Conservation (phyloP, 1,140 invertebrate species). For the Holcopasites calliopsidis region DNA sequence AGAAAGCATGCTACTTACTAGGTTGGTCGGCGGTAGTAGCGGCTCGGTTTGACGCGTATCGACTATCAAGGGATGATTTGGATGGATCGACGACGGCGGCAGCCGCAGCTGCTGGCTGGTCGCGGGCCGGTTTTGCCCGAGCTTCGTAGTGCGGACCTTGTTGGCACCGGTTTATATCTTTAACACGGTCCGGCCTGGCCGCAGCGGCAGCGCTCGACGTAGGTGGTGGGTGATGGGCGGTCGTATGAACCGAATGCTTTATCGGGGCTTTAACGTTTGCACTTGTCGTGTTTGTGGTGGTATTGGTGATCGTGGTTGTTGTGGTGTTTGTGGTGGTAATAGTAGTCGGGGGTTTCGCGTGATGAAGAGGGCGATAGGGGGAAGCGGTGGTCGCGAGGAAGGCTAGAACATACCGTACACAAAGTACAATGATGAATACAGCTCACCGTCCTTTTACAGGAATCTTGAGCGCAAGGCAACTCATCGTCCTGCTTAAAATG, state of each 20-base stretch:
- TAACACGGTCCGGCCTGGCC: slow-evolving; percentile 74
- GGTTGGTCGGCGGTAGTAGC: slow-evolving; percentile 74
- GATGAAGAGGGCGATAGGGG: slow-evolving; percentile 79
- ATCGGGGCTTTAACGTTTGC: slow-evolving; percentile 57
- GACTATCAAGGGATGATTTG: slow-evolving; percentile 77
- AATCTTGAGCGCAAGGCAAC: background rate
- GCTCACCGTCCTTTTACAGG: background rate
- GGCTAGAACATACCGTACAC: slow-evolving; percentile 78
- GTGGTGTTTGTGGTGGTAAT: slow-evolving; percentile 58
- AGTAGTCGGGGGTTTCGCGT: slow-evolving; percentile 73
- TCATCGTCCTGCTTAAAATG: slow-evolving; percentile 19
- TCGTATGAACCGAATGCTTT: slow-evolving; percentile 70
- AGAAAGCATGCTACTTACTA: slow-evolving; percentile 79
- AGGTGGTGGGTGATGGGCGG: slow-evolving; percentile 74
- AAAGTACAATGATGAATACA: slow-evolving; percentile 67
- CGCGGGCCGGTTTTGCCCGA: slow-evolving; percentile 69
- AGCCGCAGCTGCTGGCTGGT: slow-evolving; percentile 69
- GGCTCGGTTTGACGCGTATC: slow-evolving; percentile 75
- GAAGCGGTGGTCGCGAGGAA: slow-evolving; percentile 79
- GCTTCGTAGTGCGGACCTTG: slow-evolving; percentile 65
- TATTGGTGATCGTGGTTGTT: slow-evolving; percentile 61
- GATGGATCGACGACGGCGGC: slow-evolving; percentile 72
- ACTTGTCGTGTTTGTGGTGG: slow-evolving; percentile 58
- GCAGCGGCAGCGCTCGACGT: slow-evolving; percentile 71
- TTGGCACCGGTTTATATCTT: slow-evolving; percentile 68